Percentiles rank a stretch among this genome's conserved stretches.
phyloP scores from a whole-genome alignment of 2,797 vertebrate genomes.

The Spatula clypeata region DNA sequence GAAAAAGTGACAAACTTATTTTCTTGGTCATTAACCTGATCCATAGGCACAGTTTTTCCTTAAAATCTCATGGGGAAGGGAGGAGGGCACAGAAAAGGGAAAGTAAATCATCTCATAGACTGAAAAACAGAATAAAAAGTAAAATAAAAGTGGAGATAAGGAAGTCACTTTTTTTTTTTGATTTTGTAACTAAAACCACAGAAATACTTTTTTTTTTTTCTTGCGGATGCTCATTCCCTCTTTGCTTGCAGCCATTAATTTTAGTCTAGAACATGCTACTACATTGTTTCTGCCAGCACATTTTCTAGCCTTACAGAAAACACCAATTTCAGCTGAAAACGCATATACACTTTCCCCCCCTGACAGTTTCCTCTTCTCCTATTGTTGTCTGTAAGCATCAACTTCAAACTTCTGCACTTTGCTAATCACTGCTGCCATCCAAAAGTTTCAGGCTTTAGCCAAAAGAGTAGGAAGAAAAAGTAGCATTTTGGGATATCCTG shows the following conservation, averaged over 20 bases:
- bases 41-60: neutral
- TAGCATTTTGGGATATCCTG: neutral
- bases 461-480: neutral
- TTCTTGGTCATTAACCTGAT: neutral
- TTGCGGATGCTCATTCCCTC: neutral
- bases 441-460: neutral
- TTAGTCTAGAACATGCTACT: neutral
- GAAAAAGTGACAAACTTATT: neutral
- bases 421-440: neutral
- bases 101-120: neutral
- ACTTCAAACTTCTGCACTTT: neutral
- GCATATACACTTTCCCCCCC: neutral
- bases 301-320: neutral
- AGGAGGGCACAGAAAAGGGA: neutral
- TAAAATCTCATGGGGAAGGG: neutral
- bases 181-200: neutral
- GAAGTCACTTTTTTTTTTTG: neutral
- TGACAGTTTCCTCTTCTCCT: neutral
- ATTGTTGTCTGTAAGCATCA: neutral
- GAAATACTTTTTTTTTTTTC: neutral
- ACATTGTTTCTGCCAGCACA: neutral
- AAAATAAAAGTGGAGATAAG: neutral
- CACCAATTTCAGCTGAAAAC: neutral
- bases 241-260: neutral
- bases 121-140: neutral